Percentiles rank a stretch among this genome's conserved stretches.
Evolutionary conservation across 2,113 vertebrate species (phyloP).

Genomic region (Empidonax alnorum): DNA sequence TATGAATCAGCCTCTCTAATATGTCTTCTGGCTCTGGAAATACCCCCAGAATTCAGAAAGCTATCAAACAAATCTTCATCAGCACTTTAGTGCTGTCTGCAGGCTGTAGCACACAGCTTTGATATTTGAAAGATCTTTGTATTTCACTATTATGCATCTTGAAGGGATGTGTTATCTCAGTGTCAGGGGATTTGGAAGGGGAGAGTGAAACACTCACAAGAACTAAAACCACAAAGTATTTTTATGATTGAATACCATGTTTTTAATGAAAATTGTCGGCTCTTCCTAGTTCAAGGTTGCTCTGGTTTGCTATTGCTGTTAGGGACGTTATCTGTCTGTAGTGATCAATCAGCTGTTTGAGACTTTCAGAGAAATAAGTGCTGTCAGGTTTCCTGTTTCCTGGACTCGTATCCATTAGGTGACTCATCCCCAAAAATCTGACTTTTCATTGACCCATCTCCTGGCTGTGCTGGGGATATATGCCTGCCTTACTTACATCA

Average conservation of each 20-base stretch:
- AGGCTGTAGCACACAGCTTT: conserved; percentile 11
- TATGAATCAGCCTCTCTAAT: conserved; percentile 36
- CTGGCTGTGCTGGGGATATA: accelerated
- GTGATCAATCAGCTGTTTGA: background rate
- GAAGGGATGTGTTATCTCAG: background rate
- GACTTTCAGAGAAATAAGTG: background rate
- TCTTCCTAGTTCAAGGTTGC: background rate
- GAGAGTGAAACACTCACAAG: background rate
- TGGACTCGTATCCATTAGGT: background rate
- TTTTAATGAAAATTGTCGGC: background rate
- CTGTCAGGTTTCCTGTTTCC: background rate
- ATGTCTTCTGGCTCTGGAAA: background rate
- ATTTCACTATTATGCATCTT: background rate
- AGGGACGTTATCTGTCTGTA: background rate
- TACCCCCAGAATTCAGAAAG: conserved; percentile 34
- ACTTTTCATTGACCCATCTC: background rate
- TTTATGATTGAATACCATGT: background rate
- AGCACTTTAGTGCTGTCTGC: conserved; percentile 4
- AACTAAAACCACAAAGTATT: background rate
- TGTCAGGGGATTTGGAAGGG: background rate
- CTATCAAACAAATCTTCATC: conserved; percentile 42
- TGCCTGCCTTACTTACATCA: background rate
- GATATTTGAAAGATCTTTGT: conserved; percentile 20
- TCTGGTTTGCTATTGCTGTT: background rate
- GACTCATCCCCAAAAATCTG: background rate